Percentiles rank a stretch among this genome's conserved stretches.
phyloP scores from a whole-genome alignment of 35 echinoderm and acorn worm species.

The Strongylocentrotus purpuratus region DNA sequence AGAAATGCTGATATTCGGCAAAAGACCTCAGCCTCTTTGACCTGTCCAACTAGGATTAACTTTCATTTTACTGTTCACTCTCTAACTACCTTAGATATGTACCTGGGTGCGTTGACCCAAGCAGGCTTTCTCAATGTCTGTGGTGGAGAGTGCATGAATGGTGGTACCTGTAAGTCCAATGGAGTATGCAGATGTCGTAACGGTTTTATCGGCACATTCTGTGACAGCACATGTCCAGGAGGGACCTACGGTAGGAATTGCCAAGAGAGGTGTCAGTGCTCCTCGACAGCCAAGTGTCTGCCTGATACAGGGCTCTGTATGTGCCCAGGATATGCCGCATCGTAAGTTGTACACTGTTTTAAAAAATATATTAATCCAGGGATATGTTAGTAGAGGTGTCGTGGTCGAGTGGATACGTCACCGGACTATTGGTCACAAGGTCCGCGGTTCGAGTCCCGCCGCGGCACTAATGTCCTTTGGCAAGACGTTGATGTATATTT shows the following conservation, averaged over 20 bases:
- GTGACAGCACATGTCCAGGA: neutral
- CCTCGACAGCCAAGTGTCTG: neutral
- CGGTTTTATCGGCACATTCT: slow-evolving; percentile 15
- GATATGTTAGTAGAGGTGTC: too few species aligned
- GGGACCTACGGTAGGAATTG: slow-evolving; percentile 42
- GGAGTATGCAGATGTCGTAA: neutral
- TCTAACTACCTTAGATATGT: slow-evolving; percentile 18
- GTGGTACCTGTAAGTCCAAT: neutral
- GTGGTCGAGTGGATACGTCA: too few species aligned
- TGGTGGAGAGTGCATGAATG: slow-evolving; percentile 12
- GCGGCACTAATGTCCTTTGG: too few species aligned
- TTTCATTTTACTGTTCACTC: neutral
- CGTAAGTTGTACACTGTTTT: slow-evolving; percentile 13
- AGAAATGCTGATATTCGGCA: too few species aligned
- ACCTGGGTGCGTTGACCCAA: neutral
- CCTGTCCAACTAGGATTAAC: too few species aligned
- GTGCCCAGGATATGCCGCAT: neutral
- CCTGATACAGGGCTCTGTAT: slow-evolving; percentile 10
- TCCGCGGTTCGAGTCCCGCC: too few species aligned
- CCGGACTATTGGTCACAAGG: too few species aligned
- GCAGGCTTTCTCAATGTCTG: neutral
- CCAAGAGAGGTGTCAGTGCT: slow-evolving; percentile 10
- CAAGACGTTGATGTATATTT: too few species aligned
- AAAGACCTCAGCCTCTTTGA: too few species aligned
- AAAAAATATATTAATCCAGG: too few species aligned